Evolutionary conservation across 2,888 invertebrate species (phyloP), one percentile per base, ranked within the genome.

Genomic region (Hypomecis atomaria): DNA sequence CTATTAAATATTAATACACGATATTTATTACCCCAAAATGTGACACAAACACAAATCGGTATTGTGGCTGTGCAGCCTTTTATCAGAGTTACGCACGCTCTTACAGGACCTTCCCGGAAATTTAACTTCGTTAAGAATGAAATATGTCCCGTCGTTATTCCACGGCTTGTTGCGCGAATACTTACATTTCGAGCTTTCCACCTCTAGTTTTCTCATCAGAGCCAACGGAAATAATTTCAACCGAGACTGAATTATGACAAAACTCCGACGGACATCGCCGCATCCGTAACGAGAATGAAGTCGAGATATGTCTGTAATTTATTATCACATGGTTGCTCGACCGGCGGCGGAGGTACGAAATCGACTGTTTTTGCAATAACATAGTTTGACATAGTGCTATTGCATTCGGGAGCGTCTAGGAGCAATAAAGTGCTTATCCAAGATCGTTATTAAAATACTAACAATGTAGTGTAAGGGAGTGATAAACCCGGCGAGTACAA

Each of bases 111-210:
- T 84, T 84, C 83, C 88, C 89, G 91, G 90, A 92, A 92, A 92
- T 91, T 91, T 91, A 89, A 91, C 90, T 91, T 92, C 90, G 90
- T 91, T 91, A 92, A 91, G 91, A 90, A 90, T 91, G 91, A 92
- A 91, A 91, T 91, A 92, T 91, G 89, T 84, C 87, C 87, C 87
- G 84, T 86, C 91, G 91, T 90, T 90, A 90, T 87, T 87, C 88
- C 86, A 87, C 87, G 89, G 89, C 88, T 90, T 90, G 91, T 90
- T 91, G 89, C 89, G 85, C 88, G 88, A 87, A 89, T 86, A 88
- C 89, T 89, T 90, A 89, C 90, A 88, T 89, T 88, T 85, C 83
- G 84, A 88, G 88, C 84, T 88, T 56, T 55, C 89, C 85, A 88
- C 89, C 90, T 89, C 90, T 90, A 92, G 92, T 91, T 92, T 90